These are phyloP conservation scores for Drosophila nr. perissopoda DNA, from an alignment of 2,888 invertebrate species.

Conservation along the genomic window DNA sequence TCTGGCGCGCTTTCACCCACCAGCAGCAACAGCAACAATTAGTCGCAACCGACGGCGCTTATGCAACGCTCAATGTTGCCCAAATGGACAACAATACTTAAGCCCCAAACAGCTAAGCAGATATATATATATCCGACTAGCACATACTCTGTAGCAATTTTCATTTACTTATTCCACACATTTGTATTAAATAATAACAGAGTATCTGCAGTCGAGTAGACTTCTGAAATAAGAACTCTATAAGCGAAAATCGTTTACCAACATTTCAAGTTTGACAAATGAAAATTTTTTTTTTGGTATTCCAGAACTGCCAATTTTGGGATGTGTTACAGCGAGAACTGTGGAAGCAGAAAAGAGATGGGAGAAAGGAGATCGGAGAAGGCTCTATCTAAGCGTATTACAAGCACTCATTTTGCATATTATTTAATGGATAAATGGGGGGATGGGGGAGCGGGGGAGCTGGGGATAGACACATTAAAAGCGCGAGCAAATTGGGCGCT, in stretches of 20 bases:
- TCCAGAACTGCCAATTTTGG: background rate
- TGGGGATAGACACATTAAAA: constrained; percentile 6
- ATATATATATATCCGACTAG: background rate
- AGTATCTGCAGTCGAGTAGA: background rate
- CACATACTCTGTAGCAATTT: background rate
- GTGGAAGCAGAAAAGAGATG: background rate
- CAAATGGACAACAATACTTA: constrained; percentile 15
- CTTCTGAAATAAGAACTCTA: background rate
- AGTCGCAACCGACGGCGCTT: constrained; percentile 29
- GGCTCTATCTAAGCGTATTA: background rate
- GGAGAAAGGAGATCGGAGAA: background rate
- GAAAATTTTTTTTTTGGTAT: background rate
- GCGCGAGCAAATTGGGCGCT: constrained; percentile 45
- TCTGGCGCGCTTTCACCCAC: constrained; percentile 50
- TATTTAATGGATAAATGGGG: constrained; percentile 4
- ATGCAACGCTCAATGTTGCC: constrained; percentile 41
- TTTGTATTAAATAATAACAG: background rate
- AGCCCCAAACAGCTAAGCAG: background rate
- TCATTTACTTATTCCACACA: background rate
- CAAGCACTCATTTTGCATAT: background rate
- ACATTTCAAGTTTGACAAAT: background rate
- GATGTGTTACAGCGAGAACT: background rate
- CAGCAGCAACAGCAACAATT: constrained; percentile 38
- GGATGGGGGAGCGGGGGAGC: background rate
- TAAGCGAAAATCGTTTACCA: background rate